These are phyloP conservation scores for Ormyrus rosae DNA, from an alignment of 2,888 invertebrate genomes.

Conservation along the genomic window DNA sequence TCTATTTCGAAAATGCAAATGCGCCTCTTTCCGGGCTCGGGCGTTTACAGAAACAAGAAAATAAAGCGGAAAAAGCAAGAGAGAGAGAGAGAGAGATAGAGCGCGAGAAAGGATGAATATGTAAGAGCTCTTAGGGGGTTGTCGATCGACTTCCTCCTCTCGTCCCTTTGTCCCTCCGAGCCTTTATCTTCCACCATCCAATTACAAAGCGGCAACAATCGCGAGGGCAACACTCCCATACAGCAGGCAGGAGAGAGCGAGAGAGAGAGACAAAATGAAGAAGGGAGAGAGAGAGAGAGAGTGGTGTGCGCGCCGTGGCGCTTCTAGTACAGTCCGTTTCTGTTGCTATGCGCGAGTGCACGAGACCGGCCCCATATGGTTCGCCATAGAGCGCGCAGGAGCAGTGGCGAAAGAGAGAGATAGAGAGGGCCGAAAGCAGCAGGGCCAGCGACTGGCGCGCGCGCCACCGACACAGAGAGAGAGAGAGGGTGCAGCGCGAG, in stretches of 20 bases:
- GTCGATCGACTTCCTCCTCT: constrained; percentile 47
- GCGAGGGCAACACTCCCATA: constrained; percentile 43
- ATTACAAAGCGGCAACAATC: constrained; percentile 55
- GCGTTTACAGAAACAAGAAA: neutral
- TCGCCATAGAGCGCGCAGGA: constrained; percentile 36
- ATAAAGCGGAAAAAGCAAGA: neutral
- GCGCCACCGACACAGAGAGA: neutral
- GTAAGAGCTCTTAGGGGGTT: constrained; percentile 42
- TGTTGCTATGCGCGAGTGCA: constrained; percentile 72
- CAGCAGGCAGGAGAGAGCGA: neutral
- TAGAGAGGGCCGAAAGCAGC: constrained; percentile 59
- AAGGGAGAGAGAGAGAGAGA: constrained; percentile 36
- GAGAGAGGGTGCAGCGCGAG: constrained; percentile 1
- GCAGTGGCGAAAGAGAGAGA: neutral
- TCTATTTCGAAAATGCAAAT: no score
- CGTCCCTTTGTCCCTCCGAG: constrained; percentile 38
- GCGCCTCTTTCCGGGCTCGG: no score
- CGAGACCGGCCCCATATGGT: constrained; percentile 68
- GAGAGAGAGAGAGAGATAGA: neutral
- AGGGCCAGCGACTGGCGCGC: constrained; percentile 48
- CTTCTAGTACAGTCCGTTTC: constrained; percentile 61
- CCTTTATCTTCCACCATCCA: constrained; percentile 46
- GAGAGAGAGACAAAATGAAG: neutral
- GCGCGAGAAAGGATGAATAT: constrained; percentile 39
- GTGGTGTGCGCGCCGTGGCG: constrained; percentile 46